Conservation (phyloP, 2,113 vertebrate genomes). For the Oncorhynchus masou region DNA sequence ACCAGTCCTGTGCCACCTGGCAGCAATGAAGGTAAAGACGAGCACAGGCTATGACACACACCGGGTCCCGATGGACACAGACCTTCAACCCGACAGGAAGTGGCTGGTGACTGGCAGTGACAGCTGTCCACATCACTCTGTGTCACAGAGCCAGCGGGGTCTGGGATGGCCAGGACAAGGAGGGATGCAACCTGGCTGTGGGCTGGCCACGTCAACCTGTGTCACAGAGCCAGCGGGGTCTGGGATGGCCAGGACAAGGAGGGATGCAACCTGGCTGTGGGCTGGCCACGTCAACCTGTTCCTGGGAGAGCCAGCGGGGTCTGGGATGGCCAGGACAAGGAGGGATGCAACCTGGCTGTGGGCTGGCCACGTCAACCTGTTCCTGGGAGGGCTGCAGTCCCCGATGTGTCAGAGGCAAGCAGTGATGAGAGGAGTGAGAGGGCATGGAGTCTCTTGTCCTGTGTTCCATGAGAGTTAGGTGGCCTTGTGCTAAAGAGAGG, state of each 20-base stretch:
- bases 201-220: not conserved
- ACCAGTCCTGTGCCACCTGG: not conserved
- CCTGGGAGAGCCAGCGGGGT: not conserved
- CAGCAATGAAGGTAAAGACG: conserved; percentile 33
- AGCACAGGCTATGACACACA: conserved; percentile 60
- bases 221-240: not conserved
- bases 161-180: not conserved
- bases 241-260: not conserved
- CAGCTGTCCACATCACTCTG: conserved; percentile 30
- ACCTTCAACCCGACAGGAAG: conserved; percentile 25
- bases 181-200: too few species aligned
- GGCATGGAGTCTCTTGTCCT: too few species aligned
- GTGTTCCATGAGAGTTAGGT: too few species aligned
- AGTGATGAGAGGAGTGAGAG: conserved; percentile 27
- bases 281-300: not conserved
- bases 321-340: not conserved
- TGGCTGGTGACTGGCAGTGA: conserved; percentile 40
- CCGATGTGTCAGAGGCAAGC: conserved; percentile 43
- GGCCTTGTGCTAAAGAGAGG: not conserved
- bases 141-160: not conserved
- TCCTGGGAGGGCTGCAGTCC: not conserved
- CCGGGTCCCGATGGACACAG: conserved; percentile 50
- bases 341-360: too few species aligned
- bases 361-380: not conserved
- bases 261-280: too few species aligned